Base-by-base conservation (phyloP, 2,113 vertebrate genomes). In the Galemys pyrenaicus region DNA sequence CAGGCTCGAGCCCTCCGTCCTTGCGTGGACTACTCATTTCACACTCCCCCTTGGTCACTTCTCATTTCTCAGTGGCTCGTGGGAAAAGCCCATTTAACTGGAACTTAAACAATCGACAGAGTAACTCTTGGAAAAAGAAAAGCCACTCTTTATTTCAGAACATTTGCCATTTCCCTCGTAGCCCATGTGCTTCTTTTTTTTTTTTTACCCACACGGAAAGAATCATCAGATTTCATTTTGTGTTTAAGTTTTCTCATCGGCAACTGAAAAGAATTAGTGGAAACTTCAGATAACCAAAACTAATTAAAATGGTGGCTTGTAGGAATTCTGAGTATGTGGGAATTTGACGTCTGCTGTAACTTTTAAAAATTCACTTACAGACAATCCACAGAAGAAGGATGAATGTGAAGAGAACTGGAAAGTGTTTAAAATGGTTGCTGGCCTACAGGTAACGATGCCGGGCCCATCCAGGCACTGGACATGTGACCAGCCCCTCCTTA, bases 381-480 rank as follows among this genome's bases (percentile, higher is more conserved):
- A 98, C 81, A 98, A 99, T 96, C 97, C 97, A 0, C 95, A 99
- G 49, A 99, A 99, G 98, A 99, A 97, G 94, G 97, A 99, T 65
- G 98, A 98, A 85, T 98, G 98, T 92, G 98, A 99, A 97, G 98
- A 98, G 94, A 98, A 98, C 83, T 97, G 99, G 56, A 98, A 98
- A 87, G 98, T 97, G 95, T 99, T 99, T 98, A 98, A 99, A 98
- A 98, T 98, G 0, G 98, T 99, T 37, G 98, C 98, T 79, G 96
- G 98, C 87, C 97, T 99, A 35, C 99, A 99, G 98, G 99, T 99
- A 97, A 60, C 71, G 19, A 19, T 67, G 54, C 51, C 62, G 22
- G 22, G 28, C 22, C 22, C 20, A 4, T 88, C 26, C 49, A 10
- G 56, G 16, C 19, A 3, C 65, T 54, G 60, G 9, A 26, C n/a